A percentile compares a stretch with the other conserved stretches of the same genome.
Conservation (phyloP, 2,888 invertebrate species). For the Ephialtes manifestator region DNA sequence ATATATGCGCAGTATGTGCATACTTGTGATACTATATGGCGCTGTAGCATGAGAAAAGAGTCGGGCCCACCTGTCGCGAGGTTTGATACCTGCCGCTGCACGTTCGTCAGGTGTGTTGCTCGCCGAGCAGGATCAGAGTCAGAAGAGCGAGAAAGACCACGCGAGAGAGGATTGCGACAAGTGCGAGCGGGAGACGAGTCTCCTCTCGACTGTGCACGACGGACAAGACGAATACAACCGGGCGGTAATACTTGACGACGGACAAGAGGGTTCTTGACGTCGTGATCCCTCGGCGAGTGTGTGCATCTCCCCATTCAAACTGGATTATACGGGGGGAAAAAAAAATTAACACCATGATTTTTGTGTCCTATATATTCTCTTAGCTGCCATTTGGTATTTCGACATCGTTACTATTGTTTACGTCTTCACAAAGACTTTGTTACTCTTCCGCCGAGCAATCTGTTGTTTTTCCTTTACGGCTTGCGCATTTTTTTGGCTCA, state of each 20-base stretch:
- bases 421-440: background rate
- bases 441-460: background rate
- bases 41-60: constrained; percentile 31
- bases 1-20: constrained; percentile 30
- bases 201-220: constrained; percentile 22
- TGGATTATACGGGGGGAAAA: constrained; percentile 45
- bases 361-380: background rate
- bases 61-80: constrained; percentile 68
- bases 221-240: constrained; percentile 48
- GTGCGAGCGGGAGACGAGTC: constrained; percentile 64
- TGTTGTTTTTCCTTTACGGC: background rate
- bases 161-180: constrained; percentile 56
- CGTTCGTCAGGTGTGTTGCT: constrained; percentile 67
- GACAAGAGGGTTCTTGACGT: constrained; percentile 60
- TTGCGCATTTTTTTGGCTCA: background rate
- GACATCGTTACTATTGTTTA: background rate
- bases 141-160: constrained; percentile 30
- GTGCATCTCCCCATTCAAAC: constrained; percentile 47
- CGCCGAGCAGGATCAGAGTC: constrained; percentile 62
- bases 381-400: background rate
- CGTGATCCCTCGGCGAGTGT: constrained; percentile 41
- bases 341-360: constrained; percentile 39
- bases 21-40: constrained; percentile 13
- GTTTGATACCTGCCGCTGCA: constrained; percentile 68
- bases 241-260: constrained; percentile 32